A percentile compares a stretch with the other conserved stretches of the same genome.
These are phyloP conservation scores for Agonopterix alstromeriana DNA, from an alignment of 2,888 invertebrate genomes.

Conservation along the genomic window DNA sequence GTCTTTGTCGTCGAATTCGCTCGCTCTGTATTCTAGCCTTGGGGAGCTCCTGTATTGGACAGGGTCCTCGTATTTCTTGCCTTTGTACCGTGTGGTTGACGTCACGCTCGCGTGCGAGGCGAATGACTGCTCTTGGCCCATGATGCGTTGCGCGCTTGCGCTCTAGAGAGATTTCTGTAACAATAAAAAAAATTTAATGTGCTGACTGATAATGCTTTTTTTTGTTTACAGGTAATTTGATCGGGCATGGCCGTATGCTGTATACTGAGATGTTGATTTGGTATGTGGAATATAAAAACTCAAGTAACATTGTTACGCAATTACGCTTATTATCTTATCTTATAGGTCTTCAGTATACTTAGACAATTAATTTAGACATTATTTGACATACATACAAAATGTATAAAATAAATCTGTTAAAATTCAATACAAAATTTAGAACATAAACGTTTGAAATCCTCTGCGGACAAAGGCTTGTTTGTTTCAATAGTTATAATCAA, in stretches of 20 bases:
- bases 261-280: neutral
- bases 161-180: conserved; percentile 49
- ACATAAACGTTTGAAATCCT: too few relatives aligned
- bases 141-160: conserved; percentile 45
- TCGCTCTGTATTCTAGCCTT: conserved; percentile 34
- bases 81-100: conserved; percentile 46
- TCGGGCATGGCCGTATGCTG: neutral
- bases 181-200: conserved; percentile 9
- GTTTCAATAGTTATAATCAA: too few relatives aligned
- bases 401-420: too few relatives aligned
- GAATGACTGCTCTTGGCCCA: conserved; percentile 71
- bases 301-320: too few relatives aligned
- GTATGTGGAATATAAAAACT: neutral
- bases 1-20: conserved; percentile 39
- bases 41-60: conserved; percentile 37
- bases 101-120: conserved; percentile 48
- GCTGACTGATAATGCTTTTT: neutral
- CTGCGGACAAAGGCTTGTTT: too few relatives aligned
- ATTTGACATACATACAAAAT: too few relatives aligned
- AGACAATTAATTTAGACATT: too few relatives aligned
- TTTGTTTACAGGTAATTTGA: conserved; percentile 2
- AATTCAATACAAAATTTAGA: too few relatives aligned
- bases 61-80: conserved; percentile 48
- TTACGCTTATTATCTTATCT: too few relatives aligned
- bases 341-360: too few relatives aligned